Percentiles rank a stretch among this genome's conserved stretches.
Evolutionary conservation across 2,113 vertebrate species (phyloP).

Genomic region (Myodes glareolus): DNA sequence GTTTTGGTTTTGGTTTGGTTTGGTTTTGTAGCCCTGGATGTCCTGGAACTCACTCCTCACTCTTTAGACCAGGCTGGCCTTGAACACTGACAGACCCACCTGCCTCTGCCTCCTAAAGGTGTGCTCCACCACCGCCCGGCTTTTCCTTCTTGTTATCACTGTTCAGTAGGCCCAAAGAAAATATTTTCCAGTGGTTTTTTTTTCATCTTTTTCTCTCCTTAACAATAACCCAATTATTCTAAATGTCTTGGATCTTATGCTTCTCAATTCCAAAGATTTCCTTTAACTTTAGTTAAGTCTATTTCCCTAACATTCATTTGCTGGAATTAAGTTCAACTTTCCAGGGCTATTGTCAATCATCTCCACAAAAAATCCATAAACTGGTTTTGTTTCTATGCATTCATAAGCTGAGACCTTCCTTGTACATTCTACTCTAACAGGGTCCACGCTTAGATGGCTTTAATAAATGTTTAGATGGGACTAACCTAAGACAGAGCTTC

Average conservation of each 20-base stretch:
- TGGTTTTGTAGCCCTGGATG: too few species aligned
- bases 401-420: neutral
- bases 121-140: rapidly evolving
- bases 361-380: neutral
- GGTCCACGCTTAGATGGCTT: neutral
- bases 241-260: neutral
- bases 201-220: neutral
- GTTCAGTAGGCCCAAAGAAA: slow-evolving; percentile 6
- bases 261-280: neutral
- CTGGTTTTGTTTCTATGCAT: neutral
- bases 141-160: slow-evolving; percentile 18
- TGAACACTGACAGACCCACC: too few species aligned
- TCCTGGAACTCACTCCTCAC: too few species aligned
- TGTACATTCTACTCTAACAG: neutral
- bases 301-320: neutral
- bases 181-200: neutral
- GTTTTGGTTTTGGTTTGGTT: neutral
- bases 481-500: neutral
- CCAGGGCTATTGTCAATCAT: neutral
- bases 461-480: neutral
- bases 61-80: too few species aligned
- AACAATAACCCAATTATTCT: neutral
- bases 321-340: slow-evolving; percentile 18
- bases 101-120: neutral
- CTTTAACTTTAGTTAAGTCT: neutral